These are phyloP conservation scores for Teleiodes luculella DNA, from an alignment of 2,888 invertebrate genomes.

Conservation along the genomic window DNA sequence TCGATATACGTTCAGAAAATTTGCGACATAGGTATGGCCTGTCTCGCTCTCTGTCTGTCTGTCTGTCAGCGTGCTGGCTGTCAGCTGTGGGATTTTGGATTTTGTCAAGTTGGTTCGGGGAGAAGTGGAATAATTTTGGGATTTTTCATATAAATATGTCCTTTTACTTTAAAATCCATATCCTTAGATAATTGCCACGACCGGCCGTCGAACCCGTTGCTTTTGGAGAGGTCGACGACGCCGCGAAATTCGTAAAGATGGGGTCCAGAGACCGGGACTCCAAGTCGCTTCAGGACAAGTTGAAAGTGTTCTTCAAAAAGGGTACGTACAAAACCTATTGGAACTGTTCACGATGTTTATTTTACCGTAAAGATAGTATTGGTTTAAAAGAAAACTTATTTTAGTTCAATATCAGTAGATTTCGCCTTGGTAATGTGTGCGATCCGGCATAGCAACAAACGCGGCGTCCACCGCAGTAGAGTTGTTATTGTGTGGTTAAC, in stretches of 20 bases:
- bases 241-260: conserved; percentile 66
- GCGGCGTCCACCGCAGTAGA: too few relatives aligned
- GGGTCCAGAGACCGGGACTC: conserved; percentile 83
- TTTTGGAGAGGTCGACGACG: conserved; percentile 35
- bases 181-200: conserved; percentile 60
- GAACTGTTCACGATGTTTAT: neutral
- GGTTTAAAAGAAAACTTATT: neutral
- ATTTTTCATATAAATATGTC: conserved; percentile 65
- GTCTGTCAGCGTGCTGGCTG: too few relatives aligned
- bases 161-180: conserved; percentile 61
- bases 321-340: conserved; percentile 46
- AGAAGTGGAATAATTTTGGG: conserved; percentile 51
- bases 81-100: conserved; percentile 43
- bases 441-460: too few relatives aligned
- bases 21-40: neutral
- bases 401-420: neutral
- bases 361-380: neutral
- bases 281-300: conserved; percentile 84
- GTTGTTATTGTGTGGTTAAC: too few relatives aligned
- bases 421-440: too few relatives aligned
- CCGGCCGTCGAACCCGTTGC: conserved; percentile 45
- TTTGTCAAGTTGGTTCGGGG: conserved; percentile 52
- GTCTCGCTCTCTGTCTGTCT: too few relatives aligned
- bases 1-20: neutral
- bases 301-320: conserved; percentile 85